phyloP scores from a whole-genome alignment of 1,140 invertebrate species.

The Drosophila jambulina region DNA sequence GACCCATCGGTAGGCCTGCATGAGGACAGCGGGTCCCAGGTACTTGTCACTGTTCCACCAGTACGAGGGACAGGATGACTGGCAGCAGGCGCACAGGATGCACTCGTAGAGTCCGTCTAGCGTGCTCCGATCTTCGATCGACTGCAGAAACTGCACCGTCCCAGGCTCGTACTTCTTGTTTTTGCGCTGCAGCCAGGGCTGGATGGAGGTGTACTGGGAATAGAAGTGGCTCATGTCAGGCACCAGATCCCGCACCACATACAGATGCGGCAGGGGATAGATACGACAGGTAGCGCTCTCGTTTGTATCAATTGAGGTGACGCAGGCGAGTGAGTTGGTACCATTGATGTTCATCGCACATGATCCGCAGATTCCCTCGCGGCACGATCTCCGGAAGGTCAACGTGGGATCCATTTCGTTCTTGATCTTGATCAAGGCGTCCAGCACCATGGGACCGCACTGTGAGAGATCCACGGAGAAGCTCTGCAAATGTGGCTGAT shows the following conservation, averaged over 20 bases:
- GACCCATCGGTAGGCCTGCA: conserved; percentile 98
- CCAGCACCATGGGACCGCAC: conserved; percentile 98
- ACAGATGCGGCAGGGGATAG: conserved; percentile 99
- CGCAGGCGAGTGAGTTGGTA: conserved; percentile 96
- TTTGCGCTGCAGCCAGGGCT: conserved; percentile 96
- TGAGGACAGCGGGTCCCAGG: conserved; percentile 96
- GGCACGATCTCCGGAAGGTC: conserved; percentile 97
- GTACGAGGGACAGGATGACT: conserved; percentile 97
- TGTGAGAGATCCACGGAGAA: conserved; percentile 96
- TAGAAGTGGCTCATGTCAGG: conserved; percentile 98
- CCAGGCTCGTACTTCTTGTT: conserved; percentile 88
- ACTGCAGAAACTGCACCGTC: conserved; percentile 92
- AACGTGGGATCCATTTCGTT: conserved; percentile 98
- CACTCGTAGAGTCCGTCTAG: conserved; percentile 98
- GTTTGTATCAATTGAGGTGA: conserved; percentile 44
- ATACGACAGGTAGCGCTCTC: conserved; percentile 66
- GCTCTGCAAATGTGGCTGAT: conserved; percentile 95
- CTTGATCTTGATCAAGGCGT: conserved; percentile 98
- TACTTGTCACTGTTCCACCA: conserved; percentile 99
- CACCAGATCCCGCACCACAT: conserved; percentile 98
- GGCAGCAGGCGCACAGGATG: conserved; percentile 98
- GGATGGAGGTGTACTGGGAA: conserved; percentile 95
- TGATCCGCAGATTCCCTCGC: conserved; percentile 99
- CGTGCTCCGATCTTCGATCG: conserved; percentile 94
- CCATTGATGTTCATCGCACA: conserved; percentile 99